phyloP scores from a whole-genome alignment of 1,140 invertebrate species.

The Drosophila kohkoa region DNA sequence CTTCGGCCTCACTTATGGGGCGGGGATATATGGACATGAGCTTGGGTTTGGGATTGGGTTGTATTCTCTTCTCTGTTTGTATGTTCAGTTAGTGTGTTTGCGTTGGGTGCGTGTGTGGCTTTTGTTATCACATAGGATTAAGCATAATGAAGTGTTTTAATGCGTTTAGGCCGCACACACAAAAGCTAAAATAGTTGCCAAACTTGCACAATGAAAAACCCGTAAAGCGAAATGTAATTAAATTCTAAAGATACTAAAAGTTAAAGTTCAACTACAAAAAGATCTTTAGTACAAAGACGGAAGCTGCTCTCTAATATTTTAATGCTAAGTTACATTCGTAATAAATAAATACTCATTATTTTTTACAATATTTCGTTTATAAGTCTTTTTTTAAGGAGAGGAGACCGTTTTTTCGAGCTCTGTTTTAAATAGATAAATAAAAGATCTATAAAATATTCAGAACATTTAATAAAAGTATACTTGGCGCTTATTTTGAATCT shows the following conservation, averaged over 20 bases:
- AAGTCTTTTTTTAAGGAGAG: too few relatives aligned
- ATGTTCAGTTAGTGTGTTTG: too few relatives aligned
- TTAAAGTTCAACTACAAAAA: not conserved
- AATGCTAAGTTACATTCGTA: too few relatives aligned
- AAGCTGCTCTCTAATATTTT: too few relatives aligned
- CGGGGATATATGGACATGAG: conserved; percentile 12
- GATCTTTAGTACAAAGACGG: too few relatives aligned
- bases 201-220: conserved; percentile 47
- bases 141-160: conserved; percentile 81
- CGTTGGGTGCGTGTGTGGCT: conserved; percentile 62
- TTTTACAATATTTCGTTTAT: too few relatives aligned
- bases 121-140: conserved; percentile 82
- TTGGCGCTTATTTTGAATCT: not conserved
- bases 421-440: too few relatives aligned
- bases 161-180: conserved; percentile 75
- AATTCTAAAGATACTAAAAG: conserved; percentile 48
- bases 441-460: too few relatives aligned
- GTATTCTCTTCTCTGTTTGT: not conserved
- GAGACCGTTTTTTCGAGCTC: too few relatives aligned
- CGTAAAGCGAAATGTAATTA: conserved; percentile 61
- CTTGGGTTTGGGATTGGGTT: conserved; percentile 33
- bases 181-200: conserved; percentile 34
- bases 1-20: conserved; percentile 16
- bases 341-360: too few relatives aligned
- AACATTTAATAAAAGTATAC: too few relatives aligned